These are phyloP conservation scores for Chamaea fasciata DNA, from an alignment of 2,113 vertebrate genomes.

Conservation along the genomic window DNA sequence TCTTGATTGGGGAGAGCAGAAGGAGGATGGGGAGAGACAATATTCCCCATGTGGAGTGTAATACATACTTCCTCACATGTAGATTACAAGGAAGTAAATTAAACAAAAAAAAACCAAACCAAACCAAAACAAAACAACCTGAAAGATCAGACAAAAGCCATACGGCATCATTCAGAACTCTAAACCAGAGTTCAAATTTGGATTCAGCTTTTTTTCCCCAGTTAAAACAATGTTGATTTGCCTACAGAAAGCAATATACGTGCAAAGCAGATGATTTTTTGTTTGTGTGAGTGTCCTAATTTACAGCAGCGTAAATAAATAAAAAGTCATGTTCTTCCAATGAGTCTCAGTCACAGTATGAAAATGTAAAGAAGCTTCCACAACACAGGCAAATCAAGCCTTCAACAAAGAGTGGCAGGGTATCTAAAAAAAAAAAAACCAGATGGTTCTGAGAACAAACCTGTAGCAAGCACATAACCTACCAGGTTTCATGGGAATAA, in stretches of 20 bases:
- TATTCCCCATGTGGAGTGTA: neutral
- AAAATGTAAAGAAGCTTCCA: slow-evolving; percentile 30
- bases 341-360: neutral
- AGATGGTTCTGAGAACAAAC: slow-evolving; percentile 47
- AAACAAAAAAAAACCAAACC: neutral
- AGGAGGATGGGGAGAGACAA: neutral
- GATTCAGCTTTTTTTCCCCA: neutral
- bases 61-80: neutral
- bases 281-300: neutral
- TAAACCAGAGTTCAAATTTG: neutral
- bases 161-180: neutral
- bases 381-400: slow-evolving; percentile 37
- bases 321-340: slow-evolving; percentile 4
- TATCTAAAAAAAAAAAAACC: neutral
- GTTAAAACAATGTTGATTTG: slow-evolving; percentile 7
- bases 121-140: neutral
- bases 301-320: slow-evolving; percentile 4
- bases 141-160: neutral
- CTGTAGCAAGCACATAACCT: slow-evolving; percentile 44
- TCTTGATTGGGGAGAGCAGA: neutral
- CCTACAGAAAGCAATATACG: neutral
- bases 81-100: neutral
- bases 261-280: neutral
- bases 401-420: slow-evolving; percentile 18
- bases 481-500: slow-evolving; percentile 57